phyloP scores from a whole-genome alignment of 2,113 vertebrate genomes.

The Pavo muticus region DNA sequence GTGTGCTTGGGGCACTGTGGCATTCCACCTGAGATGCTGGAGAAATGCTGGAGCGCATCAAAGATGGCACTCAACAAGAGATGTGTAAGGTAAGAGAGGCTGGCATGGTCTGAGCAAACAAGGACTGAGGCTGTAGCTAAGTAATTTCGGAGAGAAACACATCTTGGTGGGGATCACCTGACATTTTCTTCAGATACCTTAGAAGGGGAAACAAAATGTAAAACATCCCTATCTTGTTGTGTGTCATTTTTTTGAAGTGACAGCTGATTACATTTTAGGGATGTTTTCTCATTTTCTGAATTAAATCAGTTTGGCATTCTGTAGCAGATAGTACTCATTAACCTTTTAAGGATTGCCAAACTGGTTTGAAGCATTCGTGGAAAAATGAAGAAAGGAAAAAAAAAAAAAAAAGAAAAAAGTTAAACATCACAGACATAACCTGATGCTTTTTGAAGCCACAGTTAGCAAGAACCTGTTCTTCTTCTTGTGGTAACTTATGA shows the following conservation, averaged over 20 bases:
- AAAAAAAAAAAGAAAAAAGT: not conserved
- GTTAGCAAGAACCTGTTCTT: not conserved
- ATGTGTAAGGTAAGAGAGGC: not conserved
- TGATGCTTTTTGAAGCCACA: conserved; percentile 26
- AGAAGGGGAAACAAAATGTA: conserved; percentile 34
- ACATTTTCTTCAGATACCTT: not conserved
- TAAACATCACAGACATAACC: not conserved
- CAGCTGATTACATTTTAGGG: conserved; percentile 53
- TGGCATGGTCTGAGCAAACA: not conserved
- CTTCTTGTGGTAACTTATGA: not conserved
- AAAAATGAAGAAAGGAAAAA: not conserved
- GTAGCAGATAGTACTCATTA: conserved; percentile 58
- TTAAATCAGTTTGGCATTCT: conserved; percentile 57
- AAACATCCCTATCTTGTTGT: conserved; percentile 1
- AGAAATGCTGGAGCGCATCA: not conserved
- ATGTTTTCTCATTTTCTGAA: conserved; percentile 61
- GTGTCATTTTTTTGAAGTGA: conserved; percentile 44
- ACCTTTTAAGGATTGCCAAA: conserved; percentile 59
- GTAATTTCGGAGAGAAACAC: not conserved
- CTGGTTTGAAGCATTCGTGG: not conserved
- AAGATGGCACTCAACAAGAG: not conserved
- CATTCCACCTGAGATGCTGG: not conserved
- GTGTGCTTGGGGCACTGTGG: too few species aligned
- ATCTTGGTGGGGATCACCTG: not conserved
- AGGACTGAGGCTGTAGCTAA: not conserved